Percentiles rank a stretch among this genome's conserved stretches.
Evolutionary conservation across 2,113 vertebrate genomes (phyloP).

Genomic region (Halcyon malimbica): DNA sequence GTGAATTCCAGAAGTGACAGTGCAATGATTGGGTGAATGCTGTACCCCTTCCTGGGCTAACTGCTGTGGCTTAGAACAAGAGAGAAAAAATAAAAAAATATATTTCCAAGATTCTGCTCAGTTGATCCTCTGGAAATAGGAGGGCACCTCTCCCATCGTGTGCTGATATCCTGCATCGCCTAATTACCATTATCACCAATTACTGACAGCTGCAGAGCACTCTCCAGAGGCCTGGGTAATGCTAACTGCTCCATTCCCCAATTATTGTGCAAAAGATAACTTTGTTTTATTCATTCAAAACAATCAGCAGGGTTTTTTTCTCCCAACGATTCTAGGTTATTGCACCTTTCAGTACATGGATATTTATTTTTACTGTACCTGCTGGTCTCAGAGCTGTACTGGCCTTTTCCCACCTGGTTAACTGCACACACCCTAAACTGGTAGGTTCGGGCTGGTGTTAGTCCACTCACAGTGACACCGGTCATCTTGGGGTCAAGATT

Average conservation of each 20-base stretch:
- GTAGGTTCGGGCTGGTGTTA: slow-evolving; percentile 93
- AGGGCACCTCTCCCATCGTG: background rate
- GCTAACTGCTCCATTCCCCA: background rate
- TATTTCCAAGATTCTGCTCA: background rate
- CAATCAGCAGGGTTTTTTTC: background rate
- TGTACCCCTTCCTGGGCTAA: background rate
- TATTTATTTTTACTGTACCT: slow-evolving; percentile 70
- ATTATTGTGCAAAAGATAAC: background rate
- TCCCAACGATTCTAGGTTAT: too few relatives aligned
- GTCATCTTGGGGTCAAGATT: slow-evolving; percentile 83
- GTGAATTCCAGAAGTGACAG: background rate
- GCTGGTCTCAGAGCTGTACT: slow-evolving; percentile 91
- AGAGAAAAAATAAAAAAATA: background rate
- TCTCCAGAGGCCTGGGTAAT: background rate
- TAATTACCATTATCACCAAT: background rate
- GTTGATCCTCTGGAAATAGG: background rate
- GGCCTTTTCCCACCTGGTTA: slow-evolving; percentile 94
- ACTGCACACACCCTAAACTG: slow-evolving; percentile 93
- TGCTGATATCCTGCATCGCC: background rate
- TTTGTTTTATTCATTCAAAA: background rate
- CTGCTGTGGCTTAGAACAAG: background rate
- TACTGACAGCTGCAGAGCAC: background rate
- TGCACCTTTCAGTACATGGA: background rate
- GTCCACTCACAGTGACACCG: slow-evolving; percentile 82
- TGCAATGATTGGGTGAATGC: background rate